phyloP scores from a whole-genome alignment of 2,888 invertebrate genomes.

The Cantharis rustica region DNA sequence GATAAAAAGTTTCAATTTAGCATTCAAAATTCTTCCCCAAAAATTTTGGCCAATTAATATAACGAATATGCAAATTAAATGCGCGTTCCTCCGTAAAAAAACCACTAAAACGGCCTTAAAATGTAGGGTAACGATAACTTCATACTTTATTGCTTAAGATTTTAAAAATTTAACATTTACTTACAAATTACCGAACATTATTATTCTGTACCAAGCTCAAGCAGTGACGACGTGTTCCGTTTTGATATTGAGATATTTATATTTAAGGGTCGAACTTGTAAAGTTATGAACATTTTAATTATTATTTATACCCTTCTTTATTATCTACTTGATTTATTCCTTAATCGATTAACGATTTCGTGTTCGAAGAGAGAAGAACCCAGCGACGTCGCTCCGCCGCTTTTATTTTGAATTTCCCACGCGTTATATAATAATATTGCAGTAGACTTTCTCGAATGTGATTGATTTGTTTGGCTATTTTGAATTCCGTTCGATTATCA shows the following conservation, averaged over 20 bases:
- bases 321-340: not conserved
- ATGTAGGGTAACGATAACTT: constrained; percentile 44
- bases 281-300: constrained; percentile 12
- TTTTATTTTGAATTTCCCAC: not conserved
- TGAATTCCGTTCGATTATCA: not conserved
- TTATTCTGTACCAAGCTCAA: constrained; percentile 32
- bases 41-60: constrained; percentile 29
- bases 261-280: constrained; percentile 13
- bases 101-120: constrained; percentile 36
- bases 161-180: constrained; percentile 46
- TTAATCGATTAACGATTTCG: not conserved
- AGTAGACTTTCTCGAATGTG: not conserved
- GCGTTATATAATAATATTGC: too few relatives aligned
- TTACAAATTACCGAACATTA: constrained; percentile 41
- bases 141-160: constrained; percentile 44
- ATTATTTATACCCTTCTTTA: not conserved
- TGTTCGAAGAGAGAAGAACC: not conserved
- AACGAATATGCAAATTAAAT: constrained; percentile 39
- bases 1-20: not conserved
- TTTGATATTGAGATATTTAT: constrained; percentile 29
- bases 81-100: not conserved
- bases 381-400: too few relatives aligned
- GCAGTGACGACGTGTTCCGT: constrained; percentile 41
- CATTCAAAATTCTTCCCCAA: not conserved
- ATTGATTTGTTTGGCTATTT: not conserved